Base-by-base conservation (phyloP, 2,113 vertebrate genomes). In the Colossoma macropomum region DNA sequence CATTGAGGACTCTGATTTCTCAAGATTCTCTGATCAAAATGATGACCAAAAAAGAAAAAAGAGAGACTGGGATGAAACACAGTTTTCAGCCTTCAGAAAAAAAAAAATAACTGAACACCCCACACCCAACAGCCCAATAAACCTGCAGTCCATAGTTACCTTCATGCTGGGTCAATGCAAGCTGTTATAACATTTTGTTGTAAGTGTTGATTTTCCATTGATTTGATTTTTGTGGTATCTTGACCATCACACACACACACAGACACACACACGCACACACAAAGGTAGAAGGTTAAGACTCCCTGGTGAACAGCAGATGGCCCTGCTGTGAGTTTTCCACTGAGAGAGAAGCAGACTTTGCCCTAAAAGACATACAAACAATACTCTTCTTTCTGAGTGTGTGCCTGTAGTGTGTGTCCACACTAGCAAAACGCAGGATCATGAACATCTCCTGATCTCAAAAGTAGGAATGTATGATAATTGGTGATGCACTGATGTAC, bases 301-400 rank as follows among this genome's bases (percentile, higher is more conserved):
- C 77, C 73, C 74, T 78, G 70, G 85, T 73, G 59, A 77, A 73
- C 78, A 77, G 78, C 85, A 86, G 85, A 84, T 81, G 73, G 85
- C 59, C 77, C 72, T 70, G 59, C 81, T 84, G 85, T n/a, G 81
- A 76, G 52, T 17, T 76, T 62, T 73, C 41, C 45, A 54, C 85
- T 72, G 71, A 63, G 66, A 75, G 54, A 48, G 71, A 62, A 69
- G 25, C 68, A 60, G 52, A 70, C 65, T 50, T 72, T 62, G 70
- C 23, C 71, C 76, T 56, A 50, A 59, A 79, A 10, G 60, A 77
- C 52, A 73, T 34, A 38, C 15, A 62, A 62, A 62, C 59, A 62
- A n/a, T 27, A 17, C n/a, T 50, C 17, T n/a, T 63, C 48, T 63
- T 28, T 66, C 25, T 21, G 30, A 34, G 11, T 45, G 27, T 34